A percentile compares a stretch with the other conserved stretches of the same genome.
Evolutionary conservation across 2,888 invertebrate genomes (phyloP).

Genomic region (Agapetus fuscipes): DNA sequence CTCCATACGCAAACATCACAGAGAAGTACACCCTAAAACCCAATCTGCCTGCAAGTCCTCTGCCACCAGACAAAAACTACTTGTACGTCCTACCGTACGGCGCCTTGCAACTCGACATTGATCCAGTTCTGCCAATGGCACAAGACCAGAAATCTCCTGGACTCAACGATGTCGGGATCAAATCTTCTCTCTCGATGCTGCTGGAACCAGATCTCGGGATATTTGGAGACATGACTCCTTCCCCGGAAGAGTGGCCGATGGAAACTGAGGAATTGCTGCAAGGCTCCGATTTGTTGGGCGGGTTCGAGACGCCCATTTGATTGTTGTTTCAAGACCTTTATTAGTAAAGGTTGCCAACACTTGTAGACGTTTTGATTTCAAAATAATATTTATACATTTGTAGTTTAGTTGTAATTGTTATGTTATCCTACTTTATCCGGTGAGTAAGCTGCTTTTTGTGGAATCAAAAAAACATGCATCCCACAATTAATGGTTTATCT

Average conservation of each 20-base stretch:
- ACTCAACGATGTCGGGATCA: background rate
- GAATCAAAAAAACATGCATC: no score
- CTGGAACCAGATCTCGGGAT: slow-evolving; percentile 12
- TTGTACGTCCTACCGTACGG: slow-evolving; percentile 4
- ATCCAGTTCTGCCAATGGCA: slow-evolving; percentile 13
- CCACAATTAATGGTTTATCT: no score
- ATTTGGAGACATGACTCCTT: slow-evolving; percentile 12
- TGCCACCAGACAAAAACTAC: background rate
- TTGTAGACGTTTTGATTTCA: no score
- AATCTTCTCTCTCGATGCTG: slow-evolving; percentile 1
- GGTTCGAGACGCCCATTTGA: slow-evolving; percentile 17
- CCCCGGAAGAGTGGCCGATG: slow-evolving; percentile 10
- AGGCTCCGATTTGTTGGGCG: slow-evolving; percentile 11
- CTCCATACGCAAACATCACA: no score
- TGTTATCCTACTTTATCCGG: no score
- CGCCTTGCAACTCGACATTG: slow-evolving; percentile 12
- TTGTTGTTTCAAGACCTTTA: slow-evolving; percentile 19
- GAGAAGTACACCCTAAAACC: no score
- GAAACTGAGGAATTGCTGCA: slow-evolving; percentile 11
- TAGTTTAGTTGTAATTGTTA: no score
- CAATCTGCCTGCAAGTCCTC: background rate
- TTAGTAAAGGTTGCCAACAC: background rate
- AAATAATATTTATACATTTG: no score
- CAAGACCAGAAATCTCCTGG: slow-evolving; percentile 3
- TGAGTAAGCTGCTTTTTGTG: no score